Conservation (phyloP, 35 echinoderm and acorn worm species). For the Apostichopus parvimensis region DNA sequence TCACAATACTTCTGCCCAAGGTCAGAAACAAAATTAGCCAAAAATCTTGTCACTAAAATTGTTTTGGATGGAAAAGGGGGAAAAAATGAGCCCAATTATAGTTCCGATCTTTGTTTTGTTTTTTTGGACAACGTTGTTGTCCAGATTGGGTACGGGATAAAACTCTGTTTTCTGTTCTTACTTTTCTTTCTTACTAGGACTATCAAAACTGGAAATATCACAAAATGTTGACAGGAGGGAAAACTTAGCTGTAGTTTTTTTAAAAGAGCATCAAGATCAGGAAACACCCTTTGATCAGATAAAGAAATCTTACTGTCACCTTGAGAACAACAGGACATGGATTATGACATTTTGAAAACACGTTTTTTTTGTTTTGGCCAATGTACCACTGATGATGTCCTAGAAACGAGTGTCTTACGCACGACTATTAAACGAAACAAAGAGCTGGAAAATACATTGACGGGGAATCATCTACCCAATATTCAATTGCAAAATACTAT, state of each 20-base stretch:
- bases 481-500: too few relatives aligned
- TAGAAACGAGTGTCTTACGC: too few relatives aligned
- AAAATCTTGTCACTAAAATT: not conserved
- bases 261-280: not conserved
- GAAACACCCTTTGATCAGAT: too few relatives aligned
- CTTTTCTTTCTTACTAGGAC: not conserved
- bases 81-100: not conserved
- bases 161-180: not conserved
- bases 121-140: not conserved
- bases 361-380: too few relatives aligned
- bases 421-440: too few relatives aligned
- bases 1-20: not conserved
- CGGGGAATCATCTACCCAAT: too few relatives aligned
- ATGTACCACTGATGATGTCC: too few relatives aligned
- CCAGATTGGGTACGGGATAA: not conserved
- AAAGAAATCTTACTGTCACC: too few relatives aligned
- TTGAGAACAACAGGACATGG: too few relatives aligned
- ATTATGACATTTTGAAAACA: too few relatives aligned
- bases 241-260: not conserved
- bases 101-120: not conserved
- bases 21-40: not conserved
- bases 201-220: not conserved
- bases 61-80: not conserved
- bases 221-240: not conserved
- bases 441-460: too few relatives aligned